phyloP scores from a whole-genome alignment of 2,888 invertebrate species.

The Cactoblastis cactorum region DNA sequence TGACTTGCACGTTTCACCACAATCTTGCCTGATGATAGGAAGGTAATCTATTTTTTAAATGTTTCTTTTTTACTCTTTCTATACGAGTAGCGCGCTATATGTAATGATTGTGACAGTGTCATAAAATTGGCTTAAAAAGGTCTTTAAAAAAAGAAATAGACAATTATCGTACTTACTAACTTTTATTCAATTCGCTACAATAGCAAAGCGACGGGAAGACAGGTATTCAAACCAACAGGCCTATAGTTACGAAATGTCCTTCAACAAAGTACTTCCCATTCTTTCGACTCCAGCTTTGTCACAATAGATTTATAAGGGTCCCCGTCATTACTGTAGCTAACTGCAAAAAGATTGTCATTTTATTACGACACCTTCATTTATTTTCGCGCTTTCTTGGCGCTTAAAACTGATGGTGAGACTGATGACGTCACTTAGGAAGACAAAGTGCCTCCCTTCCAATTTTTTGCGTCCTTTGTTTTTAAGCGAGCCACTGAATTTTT shows the following conservation, averaged over 20 bases:
- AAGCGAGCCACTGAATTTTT: not conserved
- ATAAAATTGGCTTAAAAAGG: no score
- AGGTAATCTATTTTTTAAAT: no score
- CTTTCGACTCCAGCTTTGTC: not conserved
- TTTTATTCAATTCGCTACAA: no score
- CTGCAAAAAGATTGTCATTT: constrained; percentile 10
- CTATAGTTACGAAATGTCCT: not conserved
- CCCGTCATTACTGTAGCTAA: constrained; percentile 6
- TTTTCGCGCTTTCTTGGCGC: constrained; percentile 3
- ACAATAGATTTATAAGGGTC: constrained; percentile 4
- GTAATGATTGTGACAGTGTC: no score
- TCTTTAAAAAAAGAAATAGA: no score
- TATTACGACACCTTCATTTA: constrained; percentile 4
- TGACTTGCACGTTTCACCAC: no score
- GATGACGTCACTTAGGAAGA: constrained; percentile 10
- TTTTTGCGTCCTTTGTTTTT: constrained; percentile 8
- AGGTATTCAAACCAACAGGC: not conserved
- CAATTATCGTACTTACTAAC: no score
- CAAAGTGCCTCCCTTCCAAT: constrained; percentile 6
- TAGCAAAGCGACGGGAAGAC: no score
- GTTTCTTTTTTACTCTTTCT: no score
- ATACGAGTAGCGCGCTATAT: no score
- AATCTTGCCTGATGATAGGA: no score
- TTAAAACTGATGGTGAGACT: constrained; percentile 7
- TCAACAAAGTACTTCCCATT: not conserved